Percentiles rank a stretch among this genome's conserved stretches.
Conservation (phyloP, 2,113 vertebrate species). For the Buteo buteo region DNA sequence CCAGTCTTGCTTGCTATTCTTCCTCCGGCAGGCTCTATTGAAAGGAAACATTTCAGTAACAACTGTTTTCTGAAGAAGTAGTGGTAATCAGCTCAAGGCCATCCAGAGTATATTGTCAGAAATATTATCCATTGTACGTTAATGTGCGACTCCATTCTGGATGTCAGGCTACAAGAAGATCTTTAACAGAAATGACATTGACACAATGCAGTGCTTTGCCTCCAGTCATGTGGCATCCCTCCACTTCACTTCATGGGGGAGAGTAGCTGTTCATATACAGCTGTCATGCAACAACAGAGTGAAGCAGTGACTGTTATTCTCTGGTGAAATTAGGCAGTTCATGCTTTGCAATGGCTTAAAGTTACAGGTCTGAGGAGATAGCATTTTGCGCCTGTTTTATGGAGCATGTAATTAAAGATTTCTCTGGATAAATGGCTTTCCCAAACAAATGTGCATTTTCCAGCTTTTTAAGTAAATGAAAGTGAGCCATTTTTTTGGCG, state of each 20-base stretch:
- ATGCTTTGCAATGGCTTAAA: neutral
- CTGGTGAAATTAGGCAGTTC: neutral
- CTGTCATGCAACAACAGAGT: neutral
- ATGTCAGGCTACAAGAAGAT: slow-evolving; percentile 1
- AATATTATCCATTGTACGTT: slow-evolving; percentile 18
- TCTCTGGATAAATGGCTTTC: slow-evolving; percentile 7
- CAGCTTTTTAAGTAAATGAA: slow-evolving; percentile 4
- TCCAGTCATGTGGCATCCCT: slow-evolving; percentile 25
- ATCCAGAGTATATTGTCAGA: slow-evolving; percentile 15
- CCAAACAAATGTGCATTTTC: neutral
- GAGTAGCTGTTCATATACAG: slow-evolving; percentile 17
- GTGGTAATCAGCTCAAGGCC: slow-evolving; percentile 40
- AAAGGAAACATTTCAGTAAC: slow-evolving; percentile 34
- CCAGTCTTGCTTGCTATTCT: neutral
- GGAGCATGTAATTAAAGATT: slow-evolving; percentile 51
- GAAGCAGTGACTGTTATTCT: neutral
- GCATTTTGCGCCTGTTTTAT: slow-evolving; percentile 33
- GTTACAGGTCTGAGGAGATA: slow-evolving; percentile 24
- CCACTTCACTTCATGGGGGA: neutral
- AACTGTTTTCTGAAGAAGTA: slow-evolving; percentile 37
- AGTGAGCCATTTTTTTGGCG: neutral
- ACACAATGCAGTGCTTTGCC: slow-evolving; percentile 31
- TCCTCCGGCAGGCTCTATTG: slow-evolving; percentile 9
- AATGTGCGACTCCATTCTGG: neutral
- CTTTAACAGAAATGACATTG: slow-evolving; percentile 22